A percentile compares a stretch with the other conserved stretches of the same genome.
These are phyloP conservation scores for Meloidogyne exigua DNA, from an alignment of 1,140 invertebrate species.

Conservation along the genomic window DNA sequence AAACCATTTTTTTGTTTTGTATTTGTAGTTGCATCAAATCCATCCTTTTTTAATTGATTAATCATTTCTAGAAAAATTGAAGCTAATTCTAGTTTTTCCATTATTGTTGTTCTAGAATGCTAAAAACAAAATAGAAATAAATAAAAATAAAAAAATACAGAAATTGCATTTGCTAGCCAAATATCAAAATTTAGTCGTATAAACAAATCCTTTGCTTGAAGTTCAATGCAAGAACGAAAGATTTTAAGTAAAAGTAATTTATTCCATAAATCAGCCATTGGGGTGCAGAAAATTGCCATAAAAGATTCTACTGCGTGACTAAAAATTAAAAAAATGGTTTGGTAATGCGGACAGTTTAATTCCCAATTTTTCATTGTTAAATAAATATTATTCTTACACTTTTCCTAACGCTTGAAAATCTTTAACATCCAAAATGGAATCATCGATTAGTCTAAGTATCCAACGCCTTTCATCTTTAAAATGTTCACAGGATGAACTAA, in stretches of 20 bases:
- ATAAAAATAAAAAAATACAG: neutral
- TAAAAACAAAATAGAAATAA: constrained; percentile 5
- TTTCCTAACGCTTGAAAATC: constrained; percentile 53
- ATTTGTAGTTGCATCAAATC: neutral
- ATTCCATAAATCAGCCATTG: constrained; percentile 30
- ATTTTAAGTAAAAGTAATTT: constrained; percentile 24
- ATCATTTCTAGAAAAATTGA: neutral
- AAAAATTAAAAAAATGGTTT: neutral
- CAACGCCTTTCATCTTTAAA: constrained; percentile 47
- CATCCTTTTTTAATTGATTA: neutral
- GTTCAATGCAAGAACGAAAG: constrained; percentile 19
- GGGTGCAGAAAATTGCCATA: constrained; percentile 22
- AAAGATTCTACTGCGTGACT: constrained; percentile 30
- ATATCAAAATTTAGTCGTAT: constrained; percentile 21
- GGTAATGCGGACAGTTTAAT: no score
- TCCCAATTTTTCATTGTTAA: no score
- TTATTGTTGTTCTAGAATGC: constrained; percentile 17
- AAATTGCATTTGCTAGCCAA: constrained; percentile 33
- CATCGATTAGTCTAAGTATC: constrained; percentile 43
- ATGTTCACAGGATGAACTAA: constrained; percentile 37
- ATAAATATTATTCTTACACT: constrained; percentile 22
- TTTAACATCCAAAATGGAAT: constrained; percentile 48
- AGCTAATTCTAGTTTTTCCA: constrained; percentile 17
- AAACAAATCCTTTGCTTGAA: constrained; percentile 28
- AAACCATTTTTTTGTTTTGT: neutral